Conservation (phyloP, 2,113 vertebrate species). For the Zapornia atra region DNA sequence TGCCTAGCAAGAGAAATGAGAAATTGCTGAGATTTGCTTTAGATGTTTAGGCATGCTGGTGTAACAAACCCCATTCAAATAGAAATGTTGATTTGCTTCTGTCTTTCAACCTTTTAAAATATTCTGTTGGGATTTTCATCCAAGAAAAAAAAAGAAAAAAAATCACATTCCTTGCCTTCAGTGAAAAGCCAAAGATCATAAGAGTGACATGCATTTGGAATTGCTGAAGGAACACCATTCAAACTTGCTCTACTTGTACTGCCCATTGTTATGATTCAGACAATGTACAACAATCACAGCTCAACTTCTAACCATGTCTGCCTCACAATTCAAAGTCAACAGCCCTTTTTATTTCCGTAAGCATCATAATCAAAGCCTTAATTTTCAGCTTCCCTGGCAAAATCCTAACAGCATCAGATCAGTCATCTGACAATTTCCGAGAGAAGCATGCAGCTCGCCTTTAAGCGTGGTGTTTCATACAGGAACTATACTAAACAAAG, state of each 20-base stretch:
- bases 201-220: conserved; percentile 54
- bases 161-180: neutral
- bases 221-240: conserved; percentile 65
- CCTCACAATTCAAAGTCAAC: conserved; percentile 65
- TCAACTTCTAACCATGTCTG: conserved; percentile 29
- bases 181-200: neutral
- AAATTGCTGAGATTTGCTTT: conserved; percentile 21
- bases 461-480: neutral
- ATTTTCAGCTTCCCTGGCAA: conserved; percentile 46
- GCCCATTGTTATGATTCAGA: conserved; percentile 48
- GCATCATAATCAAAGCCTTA: conserved; percentile 26
- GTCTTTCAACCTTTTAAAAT: neutral
- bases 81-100: neutral
- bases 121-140: neutral
- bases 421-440: conserved; percentile 51
- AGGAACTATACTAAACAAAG: conserved; percentile 71
- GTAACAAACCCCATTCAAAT: neutral
- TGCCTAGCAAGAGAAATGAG: conserved; percentile 28
- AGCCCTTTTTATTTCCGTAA: conserved; percentile 45
- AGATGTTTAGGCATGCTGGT: conserved; percentile 21
- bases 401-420: conserved; percentile 25
- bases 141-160: neutral
- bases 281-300: conserved; percentile 29
- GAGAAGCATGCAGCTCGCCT: conserved; percentile 17
- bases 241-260: conserved; percentile 71